phyloP scores from a whole-genome alignment of 2,888 invertebrate species.

The Lutraria lutraria region DNA sequence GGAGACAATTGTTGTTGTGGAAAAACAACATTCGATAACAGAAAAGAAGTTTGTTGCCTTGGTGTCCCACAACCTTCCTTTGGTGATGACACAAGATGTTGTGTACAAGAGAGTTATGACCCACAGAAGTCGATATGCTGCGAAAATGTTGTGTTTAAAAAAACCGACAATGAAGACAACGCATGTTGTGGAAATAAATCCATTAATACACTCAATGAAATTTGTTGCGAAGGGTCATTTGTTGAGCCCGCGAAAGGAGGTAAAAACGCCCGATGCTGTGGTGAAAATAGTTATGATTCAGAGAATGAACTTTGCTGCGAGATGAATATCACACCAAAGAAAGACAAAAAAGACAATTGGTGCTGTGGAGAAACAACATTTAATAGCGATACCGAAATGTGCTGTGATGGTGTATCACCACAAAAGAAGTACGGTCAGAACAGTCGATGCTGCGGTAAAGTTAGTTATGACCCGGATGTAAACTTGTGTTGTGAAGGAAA shows the following conservation, averaged over 20 bases:
- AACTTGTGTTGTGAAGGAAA: constrained; percentile 58
- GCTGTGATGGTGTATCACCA: constrained; percentile 60
- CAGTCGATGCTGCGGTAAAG: constrained; percentile 55
- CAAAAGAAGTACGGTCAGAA: constrained; percentile 49
- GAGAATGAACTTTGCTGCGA: constrained; percentile 54
- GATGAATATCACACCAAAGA: constrained; percentile 52
- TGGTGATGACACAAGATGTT: constrained; percentile 58
- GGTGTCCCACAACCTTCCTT: constrained; percentile 49
- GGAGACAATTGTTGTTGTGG: constrained; percentile 59
- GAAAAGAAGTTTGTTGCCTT: constrained; percentile 60
- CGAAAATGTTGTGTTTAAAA: constrained; percentile 45
- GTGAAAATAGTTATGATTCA: constrained; percentile 55
- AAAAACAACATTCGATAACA: constrained; percentile 51
- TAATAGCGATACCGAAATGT: constrained; percentile 51
- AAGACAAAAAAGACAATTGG: constrained; percentile 53
- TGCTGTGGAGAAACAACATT: constrained; percentile 66
- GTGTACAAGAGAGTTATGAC: constrained; percentile 57
- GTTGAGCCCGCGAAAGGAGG: constrained; percentile 52
- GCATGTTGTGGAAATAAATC: constrained; percentile 58
- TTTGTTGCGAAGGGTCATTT: constrained; percentile 60
- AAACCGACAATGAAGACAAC: constrained; percentile 53
- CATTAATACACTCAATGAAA: constrained; percentile 47
- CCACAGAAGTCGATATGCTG: constrained; percentile 56
- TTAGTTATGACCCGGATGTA: constrained; percentile 47
- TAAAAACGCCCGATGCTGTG: constrained; percentile 58